These are phyloP conservation scores for Poecilus cupreus DNA, from an alignment of 2,888 invertebrate genomes.

Conservation along the genomic window DNA sequence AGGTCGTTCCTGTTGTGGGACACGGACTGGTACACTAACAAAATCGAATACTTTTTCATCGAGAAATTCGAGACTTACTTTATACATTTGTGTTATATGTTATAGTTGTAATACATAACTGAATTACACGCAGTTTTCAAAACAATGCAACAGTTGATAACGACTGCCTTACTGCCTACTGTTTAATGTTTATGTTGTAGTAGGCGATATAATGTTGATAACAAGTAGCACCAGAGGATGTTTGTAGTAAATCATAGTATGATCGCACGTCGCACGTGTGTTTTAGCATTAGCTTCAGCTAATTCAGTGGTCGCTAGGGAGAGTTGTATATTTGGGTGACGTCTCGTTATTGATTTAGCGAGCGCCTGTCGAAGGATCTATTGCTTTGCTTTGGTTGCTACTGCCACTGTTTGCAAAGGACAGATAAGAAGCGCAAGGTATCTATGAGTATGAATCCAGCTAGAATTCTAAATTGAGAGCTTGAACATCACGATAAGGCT, in stretches of 20 bases:
- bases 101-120: neutral
- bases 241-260: constrained; percentile 6
- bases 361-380: constrained; percentile 26
- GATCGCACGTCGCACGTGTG: neutral
- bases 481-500: constrained; percentile 43
- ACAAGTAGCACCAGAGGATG: neutral
- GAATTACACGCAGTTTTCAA: constrained; percentile 9
- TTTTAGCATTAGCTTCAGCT: neutral
- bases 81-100: constrained; percentile 30
- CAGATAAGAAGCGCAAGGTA: neutral
- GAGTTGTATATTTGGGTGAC: constrained; percentile 3
- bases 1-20: constrained; percentile 65
- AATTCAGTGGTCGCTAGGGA: constrained; percentile 24
- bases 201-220: neutral
- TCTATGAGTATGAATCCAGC: constrained; percentile 11
- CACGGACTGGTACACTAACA: constrained; percentile 50
- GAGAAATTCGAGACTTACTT: constrained; percentile 19
- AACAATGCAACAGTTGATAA: constrained; percentile 28
- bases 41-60: constrained; percentile 46
- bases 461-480: constrained; percentile 20
- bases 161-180: neutral
- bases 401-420: constrained; percentile 12
- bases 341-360: constrained; percentile 27
- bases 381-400: constrained; percentile 10
- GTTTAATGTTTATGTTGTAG: too few relatives aligned